phyloP scores from a whole-genome alignment of 2,888 invertebrate genomes.

The Drosophila mulleri region DNA sequence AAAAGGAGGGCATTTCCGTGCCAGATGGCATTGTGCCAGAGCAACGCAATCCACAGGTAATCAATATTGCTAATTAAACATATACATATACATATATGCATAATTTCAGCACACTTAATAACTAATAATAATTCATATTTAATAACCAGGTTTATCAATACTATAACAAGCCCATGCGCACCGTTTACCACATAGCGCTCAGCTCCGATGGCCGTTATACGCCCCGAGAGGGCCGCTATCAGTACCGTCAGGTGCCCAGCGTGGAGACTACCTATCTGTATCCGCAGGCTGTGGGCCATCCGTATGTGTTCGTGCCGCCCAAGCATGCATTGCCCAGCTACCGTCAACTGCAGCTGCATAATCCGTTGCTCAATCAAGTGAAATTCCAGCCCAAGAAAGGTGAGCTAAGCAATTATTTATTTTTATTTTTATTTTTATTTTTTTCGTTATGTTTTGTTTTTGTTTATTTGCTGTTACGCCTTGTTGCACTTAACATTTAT shows the following conservation, averaged over 20 bases:
- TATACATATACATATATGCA: not conserved
- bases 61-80: not conserved
- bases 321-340: conserved; percentile 79
- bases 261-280: conserved; percentile 88
- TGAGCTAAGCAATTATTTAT: conserved; percentile 43
- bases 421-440: not conserved
- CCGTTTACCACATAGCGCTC: conserved; percentile 85
- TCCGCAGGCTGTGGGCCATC: conserved; percentile 84
- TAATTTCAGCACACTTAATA: not conserved
- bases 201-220: conserved; percentile 86
- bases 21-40: conserved; percentile 87
- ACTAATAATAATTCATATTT: not conserved
- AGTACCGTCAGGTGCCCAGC: conserved; percentile 84
- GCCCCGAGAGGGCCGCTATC: conserved; percentile 86
- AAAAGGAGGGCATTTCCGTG: conserved; percentile 87
- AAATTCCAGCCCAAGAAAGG: conserved; percentile 82
- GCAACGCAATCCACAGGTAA: conserved; percentile 84
- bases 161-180: conserved; percentile 79
- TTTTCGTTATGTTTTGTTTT: too few species aligned
- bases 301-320: conserved; percentile 60
- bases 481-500: conserved; percentile 23
- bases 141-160: conserved; percentile 82
- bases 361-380: conserved; percentile 81
- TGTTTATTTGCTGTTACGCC: conserved; percentile 20
- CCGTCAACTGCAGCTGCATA: conserved; percentile 80